Conservation (phyloP, 2,888 invertebrate species). For the Caenorhabditis macrosperma region DNA sequence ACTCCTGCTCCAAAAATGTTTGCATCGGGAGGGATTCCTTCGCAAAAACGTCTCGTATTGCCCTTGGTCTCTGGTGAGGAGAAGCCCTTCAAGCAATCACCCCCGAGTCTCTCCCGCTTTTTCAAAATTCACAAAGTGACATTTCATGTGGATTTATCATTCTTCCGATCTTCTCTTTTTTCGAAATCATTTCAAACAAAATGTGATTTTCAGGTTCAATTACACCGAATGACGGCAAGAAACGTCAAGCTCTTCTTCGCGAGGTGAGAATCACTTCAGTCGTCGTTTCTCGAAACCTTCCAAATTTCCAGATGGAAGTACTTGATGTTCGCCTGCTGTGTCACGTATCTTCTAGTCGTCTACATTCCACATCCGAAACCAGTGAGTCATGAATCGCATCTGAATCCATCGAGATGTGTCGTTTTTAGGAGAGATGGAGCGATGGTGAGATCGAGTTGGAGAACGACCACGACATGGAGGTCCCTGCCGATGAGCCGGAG, state of each 20-base stretch:
- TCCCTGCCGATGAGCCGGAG: background rate
- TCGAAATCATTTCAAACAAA: background rate
- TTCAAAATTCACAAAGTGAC: no score
- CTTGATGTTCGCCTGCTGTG: slow-evolving; percentile 55
- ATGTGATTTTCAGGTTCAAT: slow-evolving; percentile 53
- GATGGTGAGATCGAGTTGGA: slow-evolving; percentile 39
- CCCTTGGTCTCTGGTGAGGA: no score
- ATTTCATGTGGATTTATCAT: no score
- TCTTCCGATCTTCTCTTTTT: background rate
- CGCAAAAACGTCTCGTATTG: background rate
- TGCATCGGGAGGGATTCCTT: slow-evolving; percentile 3
- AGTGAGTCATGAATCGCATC: slow-evolving; percentile 10
- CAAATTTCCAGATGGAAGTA: slow-evolving; percentile 55
- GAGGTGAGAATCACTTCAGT: slow-evolving; percentile 6
- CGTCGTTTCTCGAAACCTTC: background rate
- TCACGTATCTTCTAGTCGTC: slow-evolving; percentile 55
- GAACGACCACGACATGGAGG: slow-evolving; percentile 20
- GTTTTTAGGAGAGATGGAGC: slow-evolving; percentile 20
- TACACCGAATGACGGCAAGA: slow-evolving; percentile 47
- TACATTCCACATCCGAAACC: slow-evolving; percentile 45
- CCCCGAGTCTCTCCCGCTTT: no score
- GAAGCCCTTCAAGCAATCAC: no score
- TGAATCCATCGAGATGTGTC: no score
- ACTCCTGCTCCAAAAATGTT: slow-evolving; percentile 3
- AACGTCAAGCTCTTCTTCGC: slow-evolving; percentile 43